phyloP scores from a whole-genome alignment of 2,113 vertebrate genomes.

The Collichthys lucidus region DNA sequence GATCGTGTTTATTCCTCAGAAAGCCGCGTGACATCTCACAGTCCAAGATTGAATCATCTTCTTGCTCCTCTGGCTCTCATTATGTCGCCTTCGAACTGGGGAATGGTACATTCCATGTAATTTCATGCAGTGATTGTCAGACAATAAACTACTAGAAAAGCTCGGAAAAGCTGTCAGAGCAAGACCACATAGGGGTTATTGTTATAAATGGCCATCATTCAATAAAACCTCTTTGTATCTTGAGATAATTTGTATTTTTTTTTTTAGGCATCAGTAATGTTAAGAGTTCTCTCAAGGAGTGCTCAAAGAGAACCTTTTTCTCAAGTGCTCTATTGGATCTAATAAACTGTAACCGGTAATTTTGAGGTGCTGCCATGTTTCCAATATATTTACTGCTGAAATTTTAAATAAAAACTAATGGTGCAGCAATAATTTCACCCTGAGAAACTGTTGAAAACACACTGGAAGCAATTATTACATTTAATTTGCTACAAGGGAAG shows the following conservation, averaged over 20 bases:
- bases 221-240: neutral
- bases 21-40: conserved; percentile 68
- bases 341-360: conserved; percentile 7
- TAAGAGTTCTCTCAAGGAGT: neutral
- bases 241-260: neutral
- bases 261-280: conserved; percentile 4
- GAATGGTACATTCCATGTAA: conserved; percentile 47
- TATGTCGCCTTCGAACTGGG: conserved; percentile 47
- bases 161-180: conserved; percentile 29
- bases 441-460: conserved; percentile 33
- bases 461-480: neutral
- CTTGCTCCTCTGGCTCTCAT: conserved; percentile 75
- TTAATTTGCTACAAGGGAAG: neutral
- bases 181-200: conserved; percentile 20
- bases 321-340: conserved; percentile 10
- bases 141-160: conserved; percentile 46
- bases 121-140: conserved; percentile 55
- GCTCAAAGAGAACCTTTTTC: neutral
- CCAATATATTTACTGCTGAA: conserved; percentile 21
- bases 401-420: conserved; percentile 24
- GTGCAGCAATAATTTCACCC: conserved; percentile 20
- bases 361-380: conserved; percentile 21
- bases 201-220: conserved; percentile 26
- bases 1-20: conserved; percentile 70
- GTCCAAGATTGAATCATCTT: conserved; percentile 65